Percentiles rank a stretch among this genome's conserved stretches.
Conservation (phyloP, 2,888 invertebrate genomes). For the Phania funesta region DNA sequence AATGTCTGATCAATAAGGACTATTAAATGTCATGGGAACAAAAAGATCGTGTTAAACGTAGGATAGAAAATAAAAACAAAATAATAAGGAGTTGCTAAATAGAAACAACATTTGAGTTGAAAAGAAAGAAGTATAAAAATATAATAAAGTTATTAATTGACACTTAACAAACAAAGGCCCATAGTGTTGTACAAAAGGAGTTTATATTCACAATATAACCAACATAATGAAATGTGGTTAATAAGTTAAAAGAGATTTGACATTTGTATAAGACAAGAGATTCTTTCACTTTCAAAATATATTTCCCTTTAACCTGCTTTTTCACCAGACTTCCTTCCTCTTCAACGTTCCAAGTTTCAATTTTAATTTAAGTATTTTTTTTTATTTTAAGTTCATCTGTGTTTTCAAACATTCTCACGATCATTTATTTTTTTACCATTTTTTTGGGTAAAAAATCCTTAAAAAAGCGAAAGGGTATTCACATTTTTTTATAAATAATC, state of each 20-base stretch:
- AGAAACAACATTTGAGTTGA: slow-evolving; percentile 58
- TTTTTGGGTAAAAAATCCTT: slow-evolving; percentile 69
- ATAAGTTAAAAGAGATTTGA: neutral
- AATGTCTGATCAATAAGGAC: slow-evolving; percentile 40
- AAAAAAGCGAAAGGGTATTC: slow-evolving; percentile 74
- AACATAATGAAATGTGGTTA: neutral
- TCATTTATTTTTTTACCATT: slow-evolving; percentile 48
- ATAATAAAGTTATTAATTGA: slow-evolving; percentile 63
- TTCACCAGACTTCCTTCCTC: no score
- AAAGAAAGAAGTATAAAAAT: slow-evolving; percentile 46
- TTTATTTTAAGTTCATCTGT: neutral
- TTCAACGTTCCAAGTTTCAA: neutral
- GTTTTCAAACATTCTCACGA: slow-evolving; percentile 50
- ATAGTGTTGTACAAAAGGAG: slow-evolving; percentile 19
- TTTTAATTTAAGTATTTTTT: neutral
- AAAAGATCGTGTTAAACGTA: slow-evolving; percentile 41
- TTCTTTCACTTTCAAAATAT: neutral
- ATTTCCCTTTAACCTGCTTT: neutral
- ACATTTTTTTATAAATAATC: slow-evolving; percentile 74
- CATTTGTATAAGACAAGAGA: neutral
- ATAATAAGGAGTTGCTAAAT: slow-evolving; percentile 51
- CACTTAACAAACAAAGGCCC: slow-evolving; percentile 58
- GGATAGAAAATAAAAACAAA: neutral
- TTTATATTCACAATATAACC: neutral
- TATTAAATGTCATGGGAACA: slow-evolving; percentile 66